Percentiles rank a stretch among this genome's conserved stretches.
phyloP scores from a whole-genome alignment of 2,888 invertebrate species.

The Mimumesa dahlbomi region DNA sequence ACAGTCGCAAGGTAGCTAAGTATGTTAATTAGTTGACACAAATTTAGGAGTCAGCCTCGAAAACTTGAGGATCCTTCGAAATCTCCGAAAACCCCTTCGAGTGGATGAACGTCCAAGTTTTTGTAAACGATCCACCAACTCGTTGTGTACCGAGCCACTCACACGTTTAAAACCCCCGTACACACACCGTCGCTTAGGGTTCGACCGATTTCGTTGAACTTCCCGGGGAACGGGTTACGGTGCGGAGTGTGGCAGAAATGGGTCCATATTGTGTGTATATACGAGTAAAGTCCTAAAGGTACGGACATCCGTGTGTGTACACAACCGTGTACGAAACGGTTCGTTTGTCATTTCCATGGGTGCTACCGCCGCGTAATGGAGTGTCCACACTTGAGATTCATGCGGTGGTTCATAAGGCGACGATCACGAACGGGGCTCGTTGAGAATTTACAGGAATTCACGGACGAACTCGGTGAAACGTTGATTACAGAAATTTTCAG shows the following conservation, averaged over 20 bases:
- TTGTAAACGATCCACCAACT: slow-evolving; percentile 65
- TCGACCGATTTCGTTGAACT: slow-evolving; percentile 29
- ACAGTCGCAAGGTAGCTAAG: neutral
- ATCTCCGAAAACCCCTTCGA: slow-evolving; percentile 24
- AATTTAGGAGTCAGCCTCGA: slow-evolving; percentile 18
- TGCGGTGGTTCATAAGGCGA: slow-evolving; percentile 21
- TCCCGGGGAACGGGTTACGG: slow-evolving; percentile 28
- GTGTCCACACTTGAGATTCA: slow-evolving; percentile 61
- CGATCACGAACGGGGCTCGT: slow-evolving; percentile 16
- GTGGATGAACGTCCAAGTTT: slow-evolving; percentile 53
- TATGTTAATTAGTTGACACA: slow-evolving; percentile 36
- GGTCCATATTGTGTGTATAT: slow-evolving; percentile 14
- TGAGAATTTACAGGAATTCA: neutral
- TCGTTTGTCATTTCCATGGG: slow-evolving; percentile 53
- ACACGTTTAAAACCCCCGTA: neutral
- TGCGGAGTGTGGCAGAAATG: slow-evolving; percentile 18
- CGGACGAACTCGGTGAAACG: too few species aligned
- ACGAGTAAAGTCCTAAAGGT: slow-evolving; percentile 15
- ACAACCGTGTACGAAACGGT: slow-evolving; percentile 27
- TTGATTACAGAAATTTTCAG: too few species aligned
- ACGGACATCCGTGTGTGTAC: slow-evolving; percentile 4
- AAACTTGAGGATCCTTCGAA: neutral
- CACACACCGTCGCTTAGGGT: neutral
- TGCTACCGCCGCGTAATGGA: slow-evolving; percentile 71
- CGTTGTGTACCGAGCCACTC: slow-evolving; percentile 50